A percentile compares a stretch with the other conserved stretches of the same genome.
Evolutionary conservation across 2,797 vertebrate species (phyloP).

Genomic region (Amblyraja radiata): DNA sequence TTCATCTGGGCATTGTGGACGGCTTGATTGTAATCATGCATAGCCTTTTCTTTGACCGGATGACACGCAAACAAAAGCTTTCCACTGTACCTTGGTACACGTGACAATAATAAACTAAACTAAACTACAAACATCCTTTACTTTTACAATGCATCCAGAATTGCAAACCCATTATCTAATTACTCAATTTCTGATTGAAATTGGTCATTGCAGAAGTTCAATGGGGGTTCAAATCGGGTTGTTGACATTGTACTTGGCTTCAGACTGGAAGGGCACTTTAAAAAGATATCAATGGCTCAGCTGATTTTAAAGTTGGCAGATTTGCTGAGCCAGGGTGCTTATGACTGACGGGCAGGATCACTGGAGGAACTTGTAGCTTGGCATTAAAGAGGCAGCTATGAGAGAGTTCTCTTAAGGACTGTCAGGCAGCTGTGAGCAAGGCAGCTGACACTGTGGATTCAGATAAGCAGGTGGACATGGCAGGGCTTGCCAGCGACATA

Average conservation of each 20-base stretch:
- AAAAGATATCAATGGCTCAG: no score
- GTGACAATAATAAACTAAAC: no score
- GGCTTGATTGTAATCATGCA: no score
- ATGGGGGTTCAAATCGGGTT: not conserved
- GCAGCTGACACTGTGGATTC: not conserved
- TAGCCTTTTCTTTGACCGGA: no score
- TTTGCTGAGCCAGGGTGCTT: not conserved
- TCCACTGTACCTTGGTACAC: no score
- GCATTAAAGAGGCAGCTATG: no score
- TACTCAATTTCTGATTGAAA: not conserved
- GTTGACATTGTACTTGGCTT: not conserved
- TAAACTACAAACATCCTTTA: not conserved
- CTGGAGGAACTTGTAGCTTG: not conserved
- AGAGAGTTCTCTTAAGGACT: not conserved
- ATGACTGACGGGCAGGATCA: not conserved
- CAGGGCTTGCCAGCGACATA: not conserved
- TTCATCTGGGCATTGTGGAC: no score
- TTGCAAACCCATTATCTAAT: not conserved
- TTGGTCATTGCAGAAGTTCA: not conserved
- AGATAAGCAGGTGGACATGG: not conserved
- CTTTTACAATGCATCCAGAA: not conserved
- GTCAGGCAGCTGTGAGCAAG: not conserved
- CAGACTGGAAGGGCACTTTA: not conserved
- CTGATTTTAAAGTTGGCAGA: not conserved
- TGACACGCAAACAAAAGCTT: no score